Base-by-base conservation (phyloP, 2,888 invertebrate species). In the Cephonodes hylas region DNA sequence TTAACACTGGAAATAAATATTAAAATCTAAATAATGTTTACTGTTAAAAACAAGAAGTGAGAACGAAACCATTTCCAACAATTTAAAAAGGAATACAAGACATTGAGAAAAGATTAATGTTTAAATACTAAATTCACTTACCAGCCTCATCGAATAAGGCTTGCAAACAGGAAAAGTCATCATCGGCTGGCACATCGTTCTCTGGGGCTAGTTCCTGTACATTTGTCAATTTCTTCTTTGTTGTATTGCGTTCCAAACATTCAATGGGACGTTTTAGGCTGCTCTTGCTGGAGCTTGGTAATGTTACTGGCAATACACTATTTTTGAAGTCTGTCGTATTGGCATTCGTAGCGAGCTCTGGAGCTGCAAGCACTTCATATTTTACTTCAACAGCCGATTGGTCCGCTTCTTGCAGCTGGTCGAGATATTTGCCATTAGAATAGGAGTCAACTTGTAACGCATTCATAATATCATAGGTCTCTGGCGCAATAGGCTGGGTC, bases 81-180 rank as follows among this genome's bases (percentile, higher is more conserved):
- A 20, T 20, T 7, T 44, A 44, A 22, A n/a, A 38, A 38, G n/a
- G n/a, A 38, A 3, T 20, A 44, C 10, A 8, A 18, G 20, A 20
- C 20, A 18, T 42, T 18, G 44, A 44, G 18, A 2, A 20, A 8
- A 3, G 20, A 20, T 20, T 20, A 18, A 25, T 18, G 18, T 15
- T 15, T 6, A 27, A 2, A 42, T 31, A 42, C 7, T 4, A 42
- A 44, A 22, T 13, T 38, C 58, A 73, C 81, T 76, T 63, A 83
- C 83, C 63, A 31, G 70, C 70, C 42, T 80, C 79, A 42, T 77
- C 78, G n/a, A 81, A 75, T 27, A 81, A 73, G 0, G 61, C 61
- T 5, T 79, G 79, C 5, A 81, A 66, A 2, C 67, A 64, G 1
- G 69, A 64, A 10, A 73, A 64, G 10, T 59, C 58, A 10, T 42